Evolutionary conservation across 2,797 vertebrate genomes (phyloP).

Genomic region (Leucoraja ocellata): DNA sequence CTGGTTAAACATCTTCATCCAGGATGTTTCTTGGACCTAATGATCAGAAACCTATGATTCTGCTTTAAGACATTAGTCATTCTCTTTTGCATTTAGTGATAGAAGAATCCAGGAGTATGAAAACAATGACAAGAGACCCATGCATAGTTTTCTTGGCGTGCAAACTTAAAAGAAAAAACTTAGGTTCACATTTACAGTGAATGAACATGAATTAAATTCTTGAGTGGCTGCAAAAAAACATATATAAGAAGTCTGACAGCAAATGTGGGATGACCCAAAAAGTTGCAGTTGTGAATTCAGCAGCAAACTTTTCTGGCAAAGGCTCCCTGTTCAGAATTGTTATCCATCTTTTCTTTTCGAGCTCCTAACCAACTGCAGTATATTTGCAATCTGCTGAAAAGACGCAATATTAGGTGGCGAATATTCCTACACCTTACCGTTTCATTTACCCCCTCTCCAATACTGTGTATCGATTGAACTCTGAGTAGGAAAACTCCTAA

Average conservation of each 20-base stretch:
- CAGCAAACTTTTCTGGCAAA: slow-evolving; percentile 1
- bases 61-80: neutral
- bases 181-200: neutral
- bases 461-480: neutral
- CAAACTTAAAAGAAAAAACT: neutral
- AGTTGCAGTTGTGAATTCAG: neutral
- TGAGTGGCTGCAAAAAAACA: neutral
- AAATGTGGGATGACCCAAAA: neutral
- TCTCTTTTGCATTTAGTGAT: neutral
- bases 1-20: neutral
- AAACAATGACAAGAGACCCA: neutral
- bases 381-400: neutral
- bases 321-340: neutral
- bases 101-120: neutral
- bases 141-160: neutral
- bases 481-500: neutral
- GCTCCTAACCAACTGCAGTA: neutral
- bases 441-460: neutral
- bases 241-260: neutral
- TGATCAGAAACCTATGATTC: slow-evolving; percentile 2
- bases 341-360: neutral
- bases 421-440: neutral
- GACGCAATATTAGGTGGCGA: neutral
- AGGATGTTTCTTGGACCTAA: neutral
- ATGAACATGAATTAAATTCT: neutral